Evolutionary conservation across 2,797 vertebrate species (phyloP).

Genomic region (Carcharodon carcharias): DNA sequence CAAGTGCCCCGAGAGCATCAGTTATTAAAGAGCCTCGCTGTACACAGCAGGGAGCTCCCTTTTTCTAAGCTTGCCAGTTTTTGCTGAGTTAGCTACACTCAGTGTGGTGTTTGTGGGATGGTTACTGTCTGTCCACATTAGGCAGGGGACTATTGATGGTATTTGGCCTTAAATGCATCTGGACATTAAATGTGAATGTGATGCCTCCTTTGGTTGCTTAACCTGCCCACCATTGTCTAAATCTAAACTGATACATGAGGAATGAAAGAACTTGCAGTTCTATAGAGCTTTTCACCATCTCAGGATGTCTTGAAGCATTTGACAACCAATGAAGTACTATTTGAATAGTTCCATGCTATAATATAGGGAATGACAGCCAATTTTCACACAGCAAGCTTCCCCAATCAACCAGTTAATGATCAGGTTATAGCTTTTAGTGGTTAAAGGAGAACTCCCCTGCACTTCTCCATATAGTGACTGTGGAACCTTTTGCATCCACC

Average conservation of each 20-base stretch:
- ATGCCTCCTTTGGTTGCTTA: not conserved
- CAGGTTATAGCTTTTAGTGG: not conserved
- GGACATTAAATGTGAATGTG: not conserved
- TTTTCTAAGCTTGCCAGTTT: not conserved
- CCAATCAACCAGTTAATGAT: not conserved
- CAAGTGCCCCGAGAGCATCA: not conserved
- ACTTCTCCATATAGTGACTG: not conserved
- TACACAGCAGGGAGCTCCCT: not conserved
- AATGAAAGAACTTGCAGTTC: not conserved
- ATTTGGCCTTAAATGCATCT: not conserved
- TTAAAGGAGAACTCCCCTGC: not conserved
- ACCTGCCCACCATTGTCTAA: not conserved
- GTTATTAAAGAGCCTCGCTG: not conserved
- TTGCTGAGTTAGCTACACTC: not conserved
- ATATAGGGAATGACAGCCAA: not conserved
- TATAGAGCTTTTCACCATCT: not conserved
- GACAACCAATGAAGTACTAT: not conserved
- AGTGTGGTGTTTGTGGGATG: not conserved
- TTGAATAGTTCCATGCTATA: not conserved
- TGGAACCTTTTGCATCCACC: not conserved
- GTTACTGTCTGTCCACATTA: not conserved
- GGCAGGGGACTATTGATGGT: not conserved
- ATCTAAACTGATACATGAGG: not conserved
- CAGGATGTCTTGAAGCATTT: too few species aligned
- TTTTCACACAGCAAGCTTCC: not conserved